Percentiles rank a stretch among this genome's conserved stretches.
phyloP scores from a whole-genome alignment of 1,140 invertebrate species.

The Temnothorax longispinosus region DNA sequence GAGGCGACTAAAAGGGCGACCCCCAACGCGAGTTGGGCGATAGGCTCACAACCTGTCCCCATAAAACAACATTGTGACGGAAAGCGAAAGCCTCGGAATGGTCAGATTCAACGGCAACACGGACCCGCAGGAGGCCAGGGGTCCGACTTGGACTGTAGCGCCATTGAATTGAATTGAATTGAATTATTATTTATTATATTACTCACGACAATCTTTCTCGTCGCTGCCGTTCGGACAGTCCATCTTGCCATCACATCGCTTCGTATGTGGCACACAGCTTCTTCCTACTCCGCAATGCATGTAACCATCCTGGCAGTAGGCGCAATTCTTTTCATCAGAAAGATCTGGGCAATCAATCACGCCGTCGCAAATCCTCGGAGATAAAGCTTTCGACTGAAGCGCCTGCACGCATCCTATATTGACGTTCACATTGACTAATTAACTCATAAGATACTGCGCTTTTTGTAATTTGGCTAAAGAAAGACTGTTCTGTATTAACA shows the following conservation, averaged over 20 bases:
- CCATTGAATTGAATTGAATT: too few relatives aligned
- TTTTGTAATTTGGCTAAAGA: not conserved
- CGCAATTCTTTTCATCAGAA: conserved; percentile 92
- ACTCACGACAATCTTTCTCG: conserved; percentile 94
- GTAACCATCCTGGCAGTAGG: conserved; percentile 90
- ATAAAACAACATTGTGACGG: too few relatives aligned
- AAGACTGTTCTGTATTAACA: not conserved
- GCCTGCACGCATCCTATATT: conserved; percentile 89
- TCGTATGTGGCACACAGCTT: conserved; percentile 89
- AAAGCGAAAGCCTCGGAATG: too few relatives aligned
- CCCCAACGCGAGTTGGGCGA: too few relatives aligned
- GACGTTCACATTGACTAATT: not conserved
- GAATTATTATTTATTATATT: conserved; percentile 64
- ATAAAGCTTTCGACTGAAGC: conserved; percentile 90
- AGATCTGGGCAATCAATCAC: conserved; percentile 94
- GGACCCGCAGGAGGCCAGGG: too few relatives aligned
- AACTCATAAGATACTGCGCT: not conserved
- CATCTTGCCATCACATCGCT: conserved; percentile 92
- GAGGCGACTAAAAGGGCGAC: too few relatives aligned
- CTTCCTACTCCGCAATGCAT: conserved; percentile 92
- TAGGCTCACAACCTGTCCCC: too few relatives aligned
- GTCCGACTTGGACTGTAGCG: too few relatives aligned
- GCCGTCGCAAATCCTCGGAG: conserved; percentile 93
- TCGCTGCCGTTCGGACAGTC: conserved; percentile 95
- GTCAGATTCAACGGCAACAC: too few relatives aligned